Evolutionary conservation across 2,113 vertebrate species (phyloP).

Genomic region (Motacilla alba): DNA sequence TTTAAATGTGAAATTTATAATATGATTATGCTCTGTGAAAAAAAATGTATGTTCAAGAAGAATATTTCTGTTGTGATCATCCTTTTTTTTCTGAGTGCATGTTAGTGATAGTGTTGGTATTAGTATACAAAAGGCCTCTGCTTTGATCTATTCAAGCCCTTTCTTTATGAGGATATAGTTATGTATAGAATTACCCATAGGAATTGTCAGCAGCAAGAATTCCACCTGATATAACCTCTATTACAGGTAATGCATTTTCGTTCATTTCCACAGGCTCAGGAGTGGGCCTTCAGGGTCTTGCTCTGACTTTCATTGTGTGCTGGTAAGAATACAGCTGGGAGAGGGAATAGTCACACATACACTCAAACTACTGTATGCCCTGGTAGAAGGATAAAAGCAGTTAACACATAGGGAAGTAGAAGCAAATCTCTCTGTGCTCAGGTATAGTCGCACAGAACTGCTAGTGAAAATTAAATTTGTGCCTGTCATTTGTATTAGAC

Average conservation of each 20-base stretch:
- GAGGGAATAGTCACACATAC: not conserved
- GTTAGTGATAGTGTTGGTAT: not conserved
- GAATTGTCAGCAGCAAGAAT: slow-evolving; percentile 1
- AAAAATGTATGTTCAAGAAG: not conserved
- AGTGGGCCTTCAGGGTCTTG: not conserved
- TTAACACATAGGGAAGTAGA: not conserved
- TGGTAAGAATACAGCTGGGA: not conserved
- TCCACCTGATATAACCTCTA: not conserved
- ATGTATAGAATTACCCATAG: not conserved
- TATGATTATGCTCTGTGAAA: not conserved
- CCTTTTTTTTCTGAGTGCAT: not conserved
- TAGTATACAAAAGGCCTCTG: not conserved
- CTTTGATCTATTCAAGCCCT: not conserved
- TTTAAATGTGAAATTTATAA: slow-evolving; percentile 18
- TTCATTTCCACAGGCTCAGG: not conserved
- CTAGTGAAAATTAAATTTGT: not conserved
- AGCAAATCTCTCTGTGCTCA: not conserved
- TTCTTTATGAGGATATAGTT: not conserved
- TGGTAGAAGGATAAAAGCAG: not conserved
- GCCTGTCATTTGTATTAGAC: not conserved
- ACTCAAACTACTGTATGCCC: not conserved
- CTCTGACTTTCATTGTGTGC: not conserved
- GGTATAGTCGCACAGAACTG: fast-evolving
- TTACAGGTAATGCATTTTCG: not conserved
- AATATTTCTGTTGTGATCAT: not conserved